phyloP scores from a whole-genome alignment of 2,113 vertebrate species.

The Turdus rufiventris region DNA sequence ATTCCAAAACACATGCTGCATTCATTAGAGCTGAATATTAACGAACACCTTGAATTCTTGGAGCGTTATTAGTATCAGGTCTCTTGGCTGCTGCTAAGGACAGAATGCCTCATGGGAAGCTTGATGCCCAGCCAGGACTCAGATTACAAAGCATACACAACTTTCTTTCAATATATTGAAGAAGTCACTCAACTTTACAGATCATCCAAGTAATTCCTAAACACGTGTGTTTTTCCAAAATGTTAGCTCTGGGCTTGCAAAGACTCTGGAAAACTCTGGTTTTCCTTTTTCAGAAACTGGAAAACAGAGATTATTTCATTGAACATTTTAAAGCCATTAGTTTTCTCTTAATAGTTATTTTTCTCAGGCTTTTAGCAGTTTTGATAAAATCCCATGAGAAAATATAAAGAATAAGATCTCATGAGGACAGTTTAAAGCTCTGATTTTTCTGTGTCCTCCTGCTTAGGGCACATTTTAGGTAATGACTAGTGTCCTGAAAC shows the following conservation, averaged over 20 bases:
- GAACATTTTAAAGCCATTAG: background rate
- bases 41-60: constrained; percentile 49
- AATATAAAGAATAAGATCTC: background rate
- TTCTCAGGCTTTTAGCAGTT: background rate
- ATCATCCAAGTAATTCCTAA: constrained; percentile 19
- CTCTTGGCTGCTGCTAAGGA: constrained; percentile 28
- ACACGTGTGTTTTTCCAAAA: background rate
- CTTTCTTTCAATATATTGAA: background rate
- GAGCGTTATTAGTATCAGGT: constrained; percentile 10
- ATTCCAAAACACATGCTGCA: constrained; percentile 38
- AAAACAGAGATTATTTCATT: background rate
- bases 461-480: background rate
- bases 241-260: background rate
- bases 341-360: background rate
- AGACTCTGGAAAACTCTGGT: background rate
- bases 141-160: constrained; percentile 20
- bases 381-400: background rate
- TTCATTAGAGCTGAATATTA: constrained; percentile 51
- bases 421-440: background rate
- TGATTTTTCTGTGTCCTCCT: background rate
- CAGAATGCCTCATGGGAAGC: background rate
- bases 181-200: background rate
- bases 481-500: background rate
- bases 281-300: background rate
- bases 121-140: constrained; percentile 36